phyloP scores from a whole-genome alignment of 2,888 invertebrate species.

The Muschampia staudingeri region DNA sequence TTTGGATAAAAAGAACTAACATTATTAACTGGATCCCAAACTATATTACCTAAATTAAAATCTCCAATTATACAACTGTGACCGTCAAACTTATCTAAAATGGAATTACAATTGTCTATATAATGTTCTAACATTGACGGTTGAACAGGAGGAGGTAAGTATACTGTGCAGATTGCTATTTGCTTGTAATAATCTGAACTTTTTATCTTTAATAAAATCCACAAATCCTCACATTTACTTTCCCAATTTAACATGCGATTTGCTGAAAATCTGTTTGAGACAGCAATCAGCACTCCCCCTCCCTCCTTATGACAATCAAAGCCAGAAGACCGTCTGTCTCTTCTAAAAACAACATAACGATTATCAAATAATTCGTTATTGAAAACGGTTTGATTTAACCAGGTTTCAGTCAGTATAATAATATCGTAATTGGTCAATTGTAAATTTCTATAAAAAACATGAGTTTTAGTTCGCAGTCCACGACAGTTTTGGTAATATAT shows the following conservation, averaged over 20 bases:
- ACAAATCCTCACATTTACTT: background rate
- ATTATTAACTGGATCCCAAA: background rate
- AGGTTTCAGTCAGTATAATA: background rate
- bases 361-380: background rate
- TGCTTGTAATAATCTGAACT: background rate
- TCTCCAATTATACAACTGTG: background rate
- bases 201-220: background rate
- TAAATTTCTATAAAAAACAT: background rate
- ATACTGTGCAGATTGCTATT: background rate
- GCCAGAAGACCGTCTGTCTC: background rate
- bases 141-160: background rate
- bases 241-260: conserved; percentile 1
- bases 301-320: background rate
- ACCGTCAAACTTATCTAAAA: background rate
- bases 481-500: conserved; percentile 1
- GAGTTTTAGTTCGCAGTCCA: background rate
- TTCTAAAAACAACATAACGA: background rate
- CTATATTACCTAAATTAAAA: background rate
- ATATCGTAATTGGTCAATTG: background rate
- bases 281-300: conserved; percentile 2
- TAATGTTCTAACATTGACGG: background rate
- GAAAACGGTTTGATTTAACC: background rate
- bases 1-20: background rate
- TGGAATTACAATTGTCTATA: background rate
- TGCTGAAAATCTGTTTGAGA: background rate